Evolutionary conservation across 1,140 invertebrate genomes (phyloP), one percentile per base, ranked within the genome.

Genomic region (Drosophila sechellia): DNA sequence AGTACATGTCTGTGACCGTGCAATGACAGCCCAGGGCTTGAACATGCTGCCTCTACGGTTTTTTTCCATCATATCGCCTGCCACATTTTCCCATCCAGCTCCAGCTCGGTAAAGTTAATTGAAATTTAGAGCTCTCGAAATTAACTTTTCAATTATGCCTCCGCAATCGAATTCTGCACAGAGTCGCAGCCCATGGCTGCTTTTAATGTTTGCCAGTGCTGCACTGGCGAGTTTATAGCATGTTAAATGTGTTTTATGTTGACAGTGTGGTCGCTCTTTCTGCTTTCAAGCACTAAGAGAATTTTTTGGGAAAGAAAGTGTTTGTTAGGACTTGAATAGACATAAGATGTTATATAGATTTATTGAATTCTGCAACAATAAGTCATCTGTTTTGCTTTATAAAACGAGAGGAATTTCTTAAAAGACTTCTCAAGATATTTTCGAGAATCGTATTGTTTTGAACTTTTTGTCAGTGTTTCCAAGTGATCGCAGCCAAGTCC

Each of bases 181-280:
- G 35, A 27, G 31, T 17, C 45, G 31, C 46, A 40, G 46, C 48
- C 58, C 35, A 49, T 42, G 57, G 53, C 57, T 77, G 75, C 40
- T 77, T 70, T 55, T 77, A 70, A 77, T 77, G 64, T 66, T 77
- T 70, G 65, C 35, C 58, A 50, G 64, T 37, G 57, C 40, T 34
- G 42, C 37, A 49, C 20, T 48, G 61, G 27, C 25, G 59, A 76
- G 79, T 80, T 80, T 81, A 80, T 76, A 59, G 78, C 65, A 80
- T 80, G 79, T 81, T 81, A 72, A 77, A 81, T 81, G 79, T 81
- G 61, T 55, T 81, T 81, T 73, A 81, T 81, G 78, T 75, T 54
- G 77, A 43, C 59, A 49, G 77, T 61, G 58, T 55, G 68, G 79
- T 59, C 54, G 50, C 58, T 52, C 45, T 52, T 69, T 25, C 15